Evolutionary conservation across 2,113 vertebrate species (phyloP).

Genomic region (Trinectes maculatus): DNA sequence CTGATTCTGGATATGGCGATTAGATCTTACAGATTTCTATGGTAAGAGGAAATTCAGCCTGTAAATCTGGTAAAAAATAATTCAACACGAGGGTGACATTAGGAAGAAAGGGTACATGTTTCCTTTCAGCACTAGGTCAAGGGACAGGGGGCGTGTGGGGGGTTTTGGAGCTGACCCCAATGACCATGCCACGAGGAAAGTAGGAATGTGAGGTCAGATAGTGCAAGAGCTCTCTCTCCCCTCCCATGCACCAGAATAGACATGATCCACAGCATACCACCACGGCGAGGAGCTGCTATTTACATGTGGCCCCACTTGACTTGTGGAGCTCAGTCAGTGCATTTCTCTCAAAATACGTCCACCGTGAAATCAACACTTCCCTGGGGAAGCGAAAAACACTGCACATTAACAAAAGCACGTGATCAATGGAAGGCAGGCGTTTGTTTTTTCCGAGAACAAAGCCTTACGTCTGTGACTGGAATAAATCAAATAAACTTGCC

Average conservation of each 20-base stretch:
- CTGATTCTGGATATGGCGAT: background rate
- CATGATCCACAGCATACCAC: slow-evolving; percentile 16
- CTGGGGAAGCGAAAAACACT: background rate
- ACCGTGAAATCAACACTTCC: slow-evolving; percentile 1
- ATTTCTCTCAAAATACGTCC: slow-evolving; percentile 7
- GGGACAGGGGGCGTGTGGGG: background rate
- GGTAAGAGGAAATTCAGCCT: background rate
- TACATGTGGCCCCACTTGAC: slow-evolving; percentile 25
- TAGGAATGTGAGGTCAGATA: slow-evolving; percentile 61
- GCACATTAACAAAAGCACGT: background rate
- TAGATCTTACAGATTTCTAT: too few relatives aligned
- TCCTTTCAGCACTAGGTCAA: background rate
- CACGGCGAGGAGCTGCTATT: slow-evolving; percentile 23
- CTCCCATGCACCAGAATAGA: slow-evolving; percentile 53
- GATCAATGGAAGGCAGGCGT: background rate
- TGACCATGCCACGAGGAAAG: slow-evolving; percentile 6
- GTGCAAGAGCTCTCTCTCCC: slow-evolving; percentile 27
- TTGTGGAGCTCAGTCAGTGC: background rate
- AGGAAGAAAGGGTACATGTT: slow-evolving; percentile 1
- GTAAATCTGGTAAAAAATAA: background rate
- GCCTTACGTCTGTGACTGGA: background rate
- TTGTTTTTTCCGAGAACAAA: background rate
- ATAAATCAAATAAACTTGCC: too few relatives aligned
- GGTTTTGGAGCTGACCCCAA: slow-evolving; percentile 6
- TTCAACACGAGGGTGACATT: background rate